Conservation (phyloP, 2,797 vertebrate genomes). For the Sitta carolinensis region DNA sequence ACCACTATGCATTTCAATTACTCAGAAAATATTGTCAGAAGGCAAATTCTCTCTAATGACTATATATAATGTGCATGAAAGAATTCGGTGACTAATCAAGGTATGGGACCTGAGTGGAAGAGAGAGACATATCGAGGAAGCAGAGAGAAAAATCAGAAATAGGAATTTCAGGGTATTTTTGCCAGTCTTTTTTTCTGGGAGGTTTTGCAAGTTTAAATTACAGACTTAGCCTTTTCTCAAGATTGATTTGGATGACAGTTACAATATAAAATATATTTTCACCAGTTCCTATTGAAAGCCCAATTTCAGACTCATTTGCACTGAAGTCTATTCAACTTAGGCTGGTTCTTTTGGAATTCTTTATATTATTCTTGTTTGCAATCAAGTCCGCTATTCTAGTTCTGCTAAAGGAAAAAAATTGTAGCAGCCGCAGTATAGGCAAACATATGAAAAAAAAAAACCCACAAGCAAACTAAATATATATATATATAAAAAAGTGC, state of each 20-base stretch:
- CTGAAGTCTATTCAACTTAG: constrained; percentile 39
- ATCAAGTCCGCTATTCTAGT: neutral
- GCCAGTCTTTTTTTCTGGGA: neutral
- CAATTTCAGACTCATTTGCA: constrained; percentile 44
- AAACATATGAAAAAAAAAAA: neutral
- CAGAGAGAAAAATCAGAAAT: neutral
- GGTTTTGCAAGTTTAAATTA: neutral
- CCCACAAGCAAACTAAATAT: fast-evolving
- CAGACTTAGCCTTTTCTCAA: neutral
- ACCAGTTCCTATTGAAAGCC: neutral
- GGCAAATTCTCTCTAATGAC: neutral
- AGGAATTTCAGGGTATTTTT: neutral
- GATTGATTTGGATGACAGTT: constrained; percentile 12
- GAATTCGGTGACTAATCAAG: neutral
- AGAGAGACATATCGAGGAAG: neutral
- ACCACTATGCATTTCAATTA: neutral
- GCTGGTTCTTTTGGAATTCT: neutral
- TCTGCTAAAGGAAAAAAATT: constrained; percentile 15
- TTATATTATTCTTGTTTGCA: constrained; percentile 21
- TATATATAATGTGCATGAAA: neutral
- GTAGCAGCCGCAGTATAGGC: neutral
- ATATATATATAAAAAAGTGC: neutral
- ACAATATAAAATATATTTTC: neutral
- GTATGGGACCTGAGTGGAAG: neutral
- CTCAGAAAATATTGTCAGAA: neutral